These are phyloP conservation scores for Drosophila setosimentum DNA, from an alignment of 2,888 invertebrate species.

Conservation along the genomic window DNA sequence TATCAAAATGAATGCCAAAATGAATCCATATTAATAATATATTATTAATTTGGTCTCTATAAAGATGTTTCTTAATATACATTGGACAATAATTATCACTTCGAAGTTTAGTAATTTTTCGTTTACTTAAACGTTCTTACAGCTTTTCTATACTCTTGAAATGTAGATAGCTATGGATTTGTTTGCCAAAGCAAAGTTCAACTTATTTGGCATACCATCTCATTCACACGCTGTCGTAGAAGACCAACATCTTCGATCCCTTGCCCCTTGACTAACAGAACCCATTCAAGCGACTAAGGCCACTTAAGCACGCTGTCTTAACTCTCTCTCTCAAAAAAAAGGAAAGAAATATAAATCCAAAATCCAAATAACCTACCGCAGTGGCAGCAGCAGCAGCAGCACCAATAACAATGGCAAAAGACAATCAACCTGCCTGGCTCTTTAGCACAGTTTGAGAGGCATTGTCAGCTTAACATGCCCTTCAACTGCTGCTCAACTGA, in stretches of 20 bases:
- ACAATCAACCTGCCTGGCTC: conserved; percentile 47
- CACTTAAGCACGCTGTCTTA: conserved; percentile 72
- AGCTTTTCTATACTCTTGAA: neutral
- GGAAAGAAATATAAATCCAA: conserved; percentile 31
- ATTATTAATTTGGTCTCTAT: neutral
- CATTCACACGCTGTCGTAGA: conserved; percentile 67
- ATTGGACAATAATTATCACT: neutral
- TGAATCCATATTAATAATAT: neutral
- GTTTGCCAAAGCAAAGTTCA: conserved; percentile 2
- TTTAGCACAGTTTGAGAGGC: conserved; percentile 69
- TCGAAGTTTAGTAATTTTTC: too few relatives aligned
- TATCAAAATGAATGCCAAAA: conserved; percentile 7
- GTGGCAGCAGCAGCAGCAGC: conserved; percentile 43
- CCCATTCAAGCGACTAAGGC: conserved; percentile 45
- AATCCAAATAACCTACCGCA: conserved; percentile 76
- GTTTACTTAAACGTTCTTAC: neutral
- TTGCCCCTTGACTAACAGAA: conserved; percentile 13
- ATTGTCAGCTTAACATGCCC: conserved; percentile 55
- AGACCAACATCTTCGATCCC: conserved; percentile 3
- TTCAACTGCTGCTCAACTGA: conserved; percentile 35
- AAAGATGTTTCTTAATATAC: neutral
- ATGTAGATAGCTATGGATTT: conserved; percentile 5
- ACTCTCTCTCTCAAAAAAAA: conserved; percentile 31
- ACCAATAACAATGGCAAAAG: conserved; percentile 24
- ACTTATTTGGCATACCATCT: conserved; percentile 19